Evolutionary conservation across 2,888 invertebrate genomes (phyloP).

Genomic region (Arrhopalites spinosus): DNA sequence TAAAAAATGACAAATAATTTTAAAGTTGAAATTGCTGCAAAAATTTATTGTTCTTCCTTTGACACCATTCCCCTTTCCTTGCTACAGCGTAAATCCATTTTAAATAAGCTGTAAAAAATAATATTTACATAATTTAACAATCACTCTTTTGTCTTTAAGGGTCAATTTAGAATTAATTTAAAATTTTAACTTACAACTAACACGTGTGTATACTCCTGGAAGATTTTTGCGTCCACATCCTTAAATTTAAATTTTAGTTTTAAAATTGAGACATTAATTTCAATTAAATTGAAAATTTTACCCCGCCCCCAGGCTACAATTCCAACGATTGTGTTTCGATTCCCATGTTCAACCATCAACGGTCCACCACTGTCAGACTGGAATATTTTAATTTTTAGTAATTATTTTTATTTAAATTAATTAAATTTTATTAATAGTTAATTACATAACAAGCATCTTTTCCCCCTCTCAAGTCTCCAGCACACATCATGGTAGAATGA

Average conservation of each 20-base stretch:
- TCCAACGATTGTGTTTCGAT: slow-evolving; percentile 59
- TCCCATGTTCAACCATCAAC: slow-evolving; percentile 57
- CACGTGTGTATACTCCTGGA: slow-evolving; percentile 51
- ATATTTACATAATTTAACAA: not conserved
- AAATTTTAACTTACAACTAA: slow-evolving; percentile 30
- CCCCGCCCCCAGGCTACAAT: slow-evolving; percentile 60
- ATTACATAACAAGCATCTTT: slow-evolving; percentile 38
- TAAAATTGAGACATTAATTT: no score
- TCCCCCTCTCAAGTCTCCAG: slow-evolving; percentile 28
- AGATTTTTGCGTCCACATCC: slow-evolving; percentile 46
- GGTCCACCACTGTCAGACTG: slow-evolving; percentile 62
- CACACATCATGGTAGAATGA: slow-evolving; percentile 31
- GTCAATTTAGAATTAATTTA: no score
- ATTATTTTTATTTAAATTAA: not conserved
- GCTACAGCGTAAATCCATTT: slow-evolving; percentile 33
- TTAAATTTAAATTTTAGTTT: not conserved
- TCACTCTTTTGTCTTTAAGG: no score
- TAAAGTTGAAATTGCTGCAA: slow-evolving; percentile 7
- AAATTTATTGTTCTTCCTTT: slow-evolving; percentile 30
- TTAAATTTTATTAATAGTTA: not conserved
- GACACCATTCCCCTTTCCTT: slow-evolving; percentile 33
- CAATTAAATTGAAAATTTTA: not conserved
- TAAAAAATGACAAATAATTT: no score
- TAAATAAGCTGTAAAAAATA: slow-evolving; percentile 26
- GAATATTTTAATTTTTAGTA: not conserved